phyloP scores from a whole-genome alignment of 2,888 invertebrate genomes.

The Timema cristinae region DNA sequence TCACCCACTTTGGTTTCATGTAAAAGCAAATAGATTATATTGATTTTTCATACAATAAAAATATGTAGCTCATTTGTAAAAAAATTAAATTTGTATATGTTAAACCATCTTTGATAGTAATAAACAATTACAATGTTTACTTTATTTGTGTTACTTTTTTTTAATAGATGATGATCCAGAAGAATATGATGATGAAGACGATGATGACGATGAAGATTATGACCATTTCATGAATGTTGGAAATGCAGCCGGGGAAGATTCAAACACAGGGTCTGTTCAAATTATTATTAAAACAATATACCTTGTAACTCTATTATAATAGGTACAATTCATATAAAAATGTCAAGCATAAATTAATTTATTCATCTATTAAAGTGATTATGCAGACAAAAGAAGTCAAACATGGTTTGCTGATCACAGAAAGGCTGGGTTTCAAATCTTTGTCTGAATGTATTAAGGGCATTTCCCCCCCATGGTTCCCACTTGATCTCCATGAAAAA shows the following conservation, averaged over 20 bases:
- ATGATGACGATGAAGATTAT: constrained; percentile 13
- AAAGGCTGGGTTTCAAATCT: too few relatives aligned
- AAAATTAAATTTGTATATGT: background rate
- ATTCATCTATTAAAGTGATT: background rate
- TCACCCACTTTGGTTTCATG: too few relatives aligned
- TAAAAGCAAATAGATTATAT: too few relatives aligned
- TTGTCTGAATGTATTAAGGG: too few relatives aligned
- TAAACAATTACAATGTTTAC: too few relatives aligned
- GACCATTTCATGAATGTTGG: constrained; percentile 3
- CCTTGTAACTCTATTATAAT: background rate
- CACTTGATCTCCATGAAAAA: too few relatives aligned
- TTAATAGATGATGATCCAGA: background rate
- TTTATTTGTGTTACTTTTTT: background rate
- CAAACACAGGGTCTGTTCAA: constrained; percentile 4
- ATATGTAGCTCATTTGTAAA: background rate
- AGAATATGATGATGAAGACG: constrained; percentile 4
- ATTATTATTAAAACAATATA: background rate
- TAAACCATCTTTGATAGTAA: background rate
- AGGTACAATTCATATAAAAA: background rate
- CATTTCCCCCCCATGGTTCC: too few relatives aligned
- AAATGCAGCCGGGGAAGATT: constrained; percentile 1
- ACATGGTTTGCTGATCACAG: too few relatives aligned
- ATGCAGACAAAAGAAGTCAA: too few relatives aligned
- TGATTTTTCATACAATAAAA: background rate
- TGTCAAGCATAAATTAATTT: background rate